Percentiles rank a stretch among this genome's conserved stretches.
phyloP scores from a whole-genome alignment of 2,113 vertebrate genomes.

The Hydrolagus affinis region DNA sequence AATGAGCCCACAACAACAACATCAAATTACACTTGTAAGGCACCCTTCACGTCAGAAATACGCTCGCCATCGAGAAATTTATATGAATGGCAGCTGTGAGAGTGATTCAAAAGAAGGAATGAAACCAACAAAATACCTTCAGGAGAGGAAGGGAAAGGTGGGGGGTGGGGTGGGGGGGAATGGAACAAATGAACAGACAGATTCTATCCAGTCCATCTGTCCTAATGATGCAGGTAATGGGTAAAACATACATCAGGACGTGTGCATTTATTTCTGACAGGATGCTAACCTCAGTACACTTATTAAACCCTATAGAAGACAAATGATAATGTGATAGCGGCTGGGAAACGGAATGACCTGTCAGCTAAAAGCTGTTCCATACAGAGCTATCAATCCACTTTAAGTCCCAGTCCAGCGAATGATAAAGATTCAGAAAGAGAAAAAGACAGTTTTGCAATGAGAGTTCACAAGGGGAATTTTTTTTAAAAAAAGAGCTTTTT shows the following conservation, averaged over 20 bases:
- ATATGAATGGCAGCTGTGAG: no score
- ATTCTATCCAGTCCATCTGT: not conserved
- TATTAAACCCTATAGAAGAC: slow-evolving; percentile 10
- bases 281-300: slow-evolving; percentile 20
- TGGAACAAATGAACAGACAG: slow-evolving; percentile 5
- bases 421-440: slow-evolving; percentile 24
- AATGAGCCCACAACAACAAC: no score
- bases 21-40: no score
- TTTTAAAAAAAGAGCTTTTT: not conserved
- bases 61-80: no score
- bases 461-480: slow-evolving; percentile 3
- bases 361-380: slow-evolving; percentile 24
- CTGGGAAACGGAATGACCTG: slow-evolving; percentile 22
- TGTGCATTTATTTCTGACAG: slow-evolving; percentile 25
- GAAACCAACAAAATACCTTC: not conserved
- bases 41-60: no score
- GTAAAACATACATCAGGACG: not conserved
- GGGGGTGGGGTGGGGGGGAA: no score
- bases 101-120: no score
- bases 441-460: not conserved
- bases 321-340: slow-evolving; percentile 22
- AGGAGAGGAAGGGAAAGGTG: not conserved
- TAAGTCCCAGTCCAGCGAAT: slow-evolving; percentile 6
- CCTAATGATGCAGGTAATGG: slow-evolving; percentile 11
- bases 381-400: not conserved